A percentile compares a stretch with the other conserved stretches of the same genome.
These are phyloP conservation scores for Chromobotia macracanthus DNA, from an alignment of 2,797 vertebrate species.

Conservation along the genomic window DNA sequence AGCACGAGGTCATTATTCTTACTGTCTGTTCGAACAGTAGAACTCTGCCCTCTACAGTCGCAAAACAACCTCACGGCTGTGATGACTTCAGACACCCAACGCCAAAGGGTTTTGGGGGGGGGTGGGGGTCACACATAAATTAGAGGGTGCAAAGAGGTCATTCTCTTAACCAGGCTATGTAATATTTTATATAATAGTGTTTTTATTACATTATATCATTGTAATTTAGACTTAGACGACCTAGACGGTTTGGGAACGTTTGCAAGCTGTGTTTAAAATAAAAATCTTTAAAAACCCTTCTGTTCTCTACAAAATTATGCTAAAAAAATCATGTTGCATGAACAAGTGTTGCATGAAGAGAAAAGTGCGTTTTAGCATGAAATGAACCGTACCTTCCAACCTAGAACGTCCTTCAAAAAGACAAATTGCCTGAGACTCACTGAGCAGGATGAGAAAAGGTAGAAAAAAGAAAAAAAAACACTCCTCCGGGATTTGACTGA, in stretches of 20 bases:
- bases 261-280: neutral
- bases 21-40: constrained; percentile 68
- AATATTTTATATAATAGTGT: neutral
- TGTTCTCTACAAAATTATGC: neutral
- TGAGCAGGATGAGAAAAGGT: constrained; percentile 6
- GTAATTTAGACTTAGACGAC: neutral
- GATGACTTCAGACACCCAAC: constrained; percentile 1
- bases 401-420: constrained; percentile 27
- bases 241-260: no score
- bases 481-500: neutral
- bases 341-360: neutral
- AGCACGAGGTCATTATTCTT: constrained; percentile 64
- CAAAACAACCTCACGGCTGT: constrained; percentile 55
- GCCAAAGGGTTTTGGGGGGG: neutral
- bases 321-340: neutral
- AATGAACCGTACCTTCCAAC: neutral
- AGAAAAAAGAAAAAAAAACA: neutral
- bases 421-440: constrained; percentile 8
- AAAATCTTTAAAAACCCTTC: neutral
- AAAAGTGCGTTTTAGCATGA: constrained; percentile 4
- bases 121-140: constrained; percentile 16
- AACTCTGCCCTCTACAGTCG: constrained; percentile 81
- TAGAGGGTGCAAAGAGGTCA: constrained; percentile 25
- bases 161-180: neutral
- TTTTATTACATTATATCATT: neutral